These are phyloP conservation scores for Gymnocephalus cernua DNA, from an alignment of 2,113 vertebrate species.

Conservation along the genomic window DNA sequence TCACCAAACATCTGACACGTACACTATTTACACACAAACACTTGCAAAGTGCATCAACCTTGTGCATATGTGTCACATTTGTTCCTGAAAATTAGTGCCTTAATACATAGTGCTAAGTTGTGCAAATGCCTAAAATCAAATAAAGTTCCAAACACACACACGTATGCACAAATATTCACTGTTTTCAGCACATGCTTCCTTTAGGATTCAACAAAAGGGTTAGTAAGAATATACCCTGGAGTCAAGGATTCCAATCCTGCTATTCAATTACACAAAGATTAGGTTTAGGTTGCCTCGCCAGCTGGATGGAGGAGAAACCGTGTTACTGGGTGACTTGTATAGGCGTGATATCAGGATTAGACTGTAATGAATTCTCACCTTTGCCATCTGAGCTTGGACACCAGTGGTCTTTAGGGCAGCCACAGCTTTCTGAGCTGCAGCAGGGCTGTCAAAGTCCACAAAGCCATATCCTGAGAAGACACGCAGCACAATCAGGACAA, in stretches of 20 bases:
- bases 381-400: conserved; percentile 99
- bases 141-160: conserved; percentile 10
- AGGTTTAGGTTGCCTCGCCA: conserved; percentile 45
- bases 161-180: conserved; percentile 1
- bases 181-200: neutral
- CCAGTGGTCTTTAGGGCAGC: conserved; percentile 94
- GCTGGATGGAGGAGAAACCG: conserved; percentile 43
- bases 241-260: conserved; percentile 31
- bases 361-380: conserved; percentile 87
- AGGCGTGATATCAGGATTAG: conserved; percentile 59
- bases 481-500: conserved; percentile 48
- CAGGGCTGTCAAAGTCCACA: conserved; percentile 98
- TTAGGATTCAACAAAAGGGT: conserved; percentile 16
- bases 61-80: neutral
- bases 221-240: conserved; percentile 6
- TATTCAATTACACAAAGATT: conserved; percentile 47
- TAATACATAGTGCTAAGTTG: neutral
- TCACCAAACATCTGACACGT: neutral
- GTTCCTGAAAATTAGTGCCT: neutral
- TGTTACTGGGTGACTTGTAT: conserved; percentile 33
- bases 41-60: conserved; percentile 5
- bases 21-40: neutral
- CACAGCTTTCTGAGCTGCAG: conserved; percentile 98
- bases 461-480: conserved; percentile 94
- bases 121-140: neutral